Evolutionary conservation across 2,888 invertebrate genomes (phyloP), one percentile per base, ranked within the genome.

Genomic region (Theretra japonica): DNA sequence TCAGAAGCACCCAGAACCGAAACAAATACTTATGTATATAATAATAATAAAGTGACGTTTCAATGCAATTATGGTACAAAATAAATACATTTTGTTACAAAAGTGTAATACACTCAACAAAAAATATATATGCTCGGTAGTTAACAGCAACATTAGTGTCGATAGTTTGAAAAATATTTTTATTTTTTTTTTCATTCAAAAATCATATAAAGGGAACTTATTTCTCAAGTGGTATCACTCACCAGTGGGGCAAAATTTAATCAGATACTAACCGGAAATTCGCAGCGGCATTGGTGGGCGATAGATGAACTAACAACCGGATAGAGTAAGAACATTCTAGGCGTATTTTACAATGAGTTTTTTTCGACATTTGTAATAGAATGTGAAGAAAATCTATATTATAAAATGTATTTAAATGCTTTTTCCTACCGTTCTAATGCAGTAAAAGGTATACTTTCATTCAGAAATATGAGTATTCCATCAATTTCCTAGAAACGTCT

Each of bases 251-350:
- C 25, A 68, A 53, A 69, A 53, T 50, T 21, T 60, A 41, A 50
- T 50, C 23, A 56, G 21, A 57, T 41, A 71, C 23, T n/a, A 53
- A 3, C 53, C 86, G 92, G 93, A 93, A 75, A 78, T 77, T 23
- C 53, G 71, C 75, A 88, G 88, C 90, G 90, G 86, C 56, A 0
- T 28, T 11, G 62, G 84, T 81, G 91, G 83, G 68, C 74, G 83
- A 57, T 75, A 86, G 88, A 19, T 0, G 71, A 81, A 87, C 77
- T 80, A 86, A 50, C 62, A 41, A 75, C 82, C 87, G 94, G 94
- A 94, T 78, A 80, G 76, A 17, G 62, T n/a, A 57, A 4, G 93
- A 93, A 92, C 73, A 75, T 92, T 94, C 94, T 83, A 87, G 94
- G 82, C 62, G 53, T 53, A 80, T 77, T 30, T 25, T 48, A 21